Conservation (phyloP, 1,140 invertebrate species). For the Diploscapter pachys region DNA sequence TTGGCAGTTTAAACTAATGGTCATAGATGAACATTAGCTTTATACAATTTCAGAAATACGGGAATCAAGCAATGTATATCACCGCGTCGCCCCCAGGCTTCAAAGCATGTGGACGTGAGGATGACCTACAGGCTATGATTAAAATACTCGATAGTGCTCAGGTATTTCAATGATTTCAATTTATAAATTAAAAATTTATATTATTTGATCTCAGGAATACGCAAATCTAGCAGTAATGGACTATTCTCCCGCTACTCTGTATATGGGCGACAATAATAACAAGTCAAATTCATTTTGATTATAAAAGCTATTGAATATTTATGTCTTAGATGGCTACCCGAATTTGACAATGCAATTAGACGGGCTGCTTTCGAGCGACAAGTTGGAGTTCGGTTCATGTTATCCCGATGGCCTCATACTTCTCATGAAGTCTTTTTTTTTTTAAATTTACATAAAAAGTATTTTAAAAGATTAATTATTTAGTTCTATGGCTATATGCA, state of each 20-base stretch:
- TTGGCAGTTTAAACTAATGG: too few relatives aligned
- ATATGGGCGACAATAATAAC: constrained; percentile 13
- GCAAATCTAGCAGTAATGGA: constrained; percentile 27
- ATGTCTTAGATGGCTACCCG: constrained; percentile 19
- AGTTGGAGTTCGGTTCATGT: constrained; percentile 70
- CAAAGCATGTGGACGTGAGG: constrained; percentile 73
- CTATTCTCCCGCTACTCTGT: constrained; percentile 16
- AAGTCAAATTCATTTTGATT: constrained; percentile 5
- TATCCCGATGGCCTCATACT: constrained; percentile 31
- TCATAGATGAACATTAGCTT: too few relatives aligned
- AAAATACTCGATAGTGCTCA: constrained; percentile 76
- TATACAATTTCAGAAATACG: constrained; percentile 60
- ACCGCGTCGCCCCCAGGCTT: constrained; percentile 74
- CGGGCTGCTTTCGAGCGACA: constrained; percentile 31
- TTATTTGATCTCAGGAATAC: constrained; percentile 8
- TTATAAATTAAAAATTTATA: constrained; percentile 66
- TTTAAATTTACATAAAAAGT: too few relatives aligned
- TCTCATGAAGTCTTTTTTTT: neutral
- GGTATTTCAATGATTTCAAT: constrained; percentile 82
- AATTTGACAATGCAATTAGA: constrained; percentile 30
- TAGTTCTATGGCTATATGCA: neutral
- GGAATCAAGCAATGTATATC: constrained; percentile 23
- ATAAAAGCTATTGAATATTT: neutral
- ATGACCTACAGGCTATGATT: constrained; percentile 81
- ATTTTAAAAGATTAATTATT: too few relatives aligned